Conservation (phyloP, 2,888 invertebrate genomes). For the Muschampia plurimacula region DNA sequence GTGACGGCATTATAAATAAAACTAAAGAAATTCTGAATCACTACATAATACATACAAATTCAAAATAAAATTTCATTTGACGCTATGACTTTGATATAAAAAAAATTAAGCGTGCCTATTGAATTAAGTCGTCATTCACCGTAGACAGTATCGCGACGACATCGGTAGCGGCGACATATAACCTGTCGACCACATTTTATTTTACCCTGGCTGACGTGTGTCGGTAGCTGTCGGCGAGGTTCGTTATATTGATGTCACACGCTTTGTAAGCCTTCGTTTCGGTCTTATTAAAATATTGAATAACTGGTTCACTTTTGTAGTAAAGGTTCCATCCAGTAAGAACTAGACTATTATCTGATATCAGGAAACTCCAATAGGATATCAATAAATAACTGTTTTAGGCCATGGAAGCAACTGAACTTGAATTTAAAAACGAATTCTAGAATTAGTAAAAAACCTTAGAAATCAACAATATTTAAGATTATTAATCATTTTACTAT, state of each 20-base stretch:
- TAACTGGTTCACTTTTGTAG: background rate
- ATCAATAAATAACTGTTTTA: too few species aligned
- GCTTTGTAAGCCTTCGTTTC: constrained; percentile 10
- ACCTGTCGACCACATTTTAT: constrained; percentile 65
- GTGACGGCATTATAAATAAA: too few species aligned
- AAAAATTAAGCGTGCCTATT: constrained; percentile 23
- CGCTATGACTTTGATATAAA: background rate
- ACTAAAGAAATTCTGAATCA: too few species aligned
- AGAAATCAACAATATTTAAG: too few species aligned
- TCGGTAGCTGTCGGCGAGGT: constrained; percentile 50
- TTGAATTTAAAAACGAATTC: too few species aligned
- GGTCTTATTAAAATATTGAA: background rate
- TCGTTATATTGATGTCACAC: constrained; percentile 27
- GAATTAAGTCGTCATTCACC: constrained; percentile 75
- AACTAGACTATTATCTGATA: background rate
- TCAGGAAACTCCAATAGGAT: too few species aligned
- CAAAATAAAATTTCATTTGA: too few species aligned
- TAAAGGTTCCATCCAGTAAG: background rate
- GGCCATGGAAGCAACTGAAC: too few species aligned
- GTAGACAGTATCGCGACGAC: constrained; percentile 54
- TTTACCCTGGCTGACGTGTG: constrained; percentile 57
- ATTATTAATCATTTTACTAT: too few species aligned
- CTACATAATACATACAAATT: too few species aligned
- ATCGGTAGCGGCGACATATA: constrained; percentile 67
- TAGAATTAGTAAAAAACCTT: too few species aligned